Evolutionary conservation across 1,140 invertebrate genomes (phyloP).

Genomic region (Hyposmocoma kahamanoa): DNA sequence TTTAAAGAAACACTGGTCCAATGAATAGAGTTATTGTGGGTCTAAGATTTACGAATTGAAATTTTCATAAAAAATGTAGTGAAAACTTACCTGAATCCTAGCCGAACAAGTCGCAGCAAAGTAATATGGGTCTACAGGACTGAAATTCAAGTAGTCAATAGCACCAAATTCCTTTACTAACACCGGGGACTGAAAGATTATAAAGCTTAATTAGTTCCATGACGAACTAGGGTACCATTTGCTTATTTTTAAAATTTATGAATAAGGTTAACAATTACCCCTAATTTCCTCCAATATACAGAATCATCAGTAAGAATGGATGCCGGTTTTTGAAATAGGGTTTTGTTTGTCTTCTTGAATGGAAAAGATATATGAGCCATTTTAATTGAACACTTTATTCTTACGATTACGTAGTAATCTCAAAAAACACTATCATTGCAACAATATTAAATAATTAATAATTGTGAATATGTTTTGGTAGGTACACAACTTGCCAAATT

Average conservation of each 20-base stretch:
- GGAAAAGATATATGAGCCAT: constrained; percentile 65
- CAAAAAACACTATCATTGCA: too few relatives aligned
- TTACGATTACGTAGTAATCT: too few relatives aligned
- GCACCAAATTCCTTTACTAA: constrained; percentile 94
- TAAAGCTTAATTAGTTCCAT: not conserved
- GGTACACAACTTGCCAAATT: too few relatives aligned
- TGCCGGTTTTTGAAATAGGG: constrained; percentile 80
- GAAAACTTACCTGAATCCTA: constrained; percentile 80
- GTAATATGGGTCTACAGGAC: constrained; percentile 88
- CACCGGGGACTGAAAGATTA: constrained; percentile 82
- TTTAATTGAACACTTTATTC: too few relatives aligned
- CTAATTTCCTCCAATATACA: constrained; percentile 89
- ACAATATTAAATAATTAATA: too few relatives aligned
- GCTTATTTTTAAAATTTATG: constrained; percentile 2
- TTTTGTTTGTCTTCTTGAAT: constrained; percentile 84
- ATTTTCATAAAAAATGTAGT: not conserved
- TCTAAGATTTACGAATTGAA: not conserved
- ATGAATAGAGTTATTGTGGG: too few relatives aligned
- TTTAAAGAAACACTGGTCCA: too few relatives aligned
- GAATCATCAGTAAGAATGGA: constrained; percentile 83
- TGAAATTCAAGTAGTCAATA: constrained; percentile 93
- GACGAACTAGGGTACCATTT: not conserved
- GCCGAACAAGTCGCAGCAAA: constrained; percentile 94
- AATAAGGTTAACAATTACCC: constrained; percentile 74
- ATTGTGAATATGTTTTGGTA: too few relatives aligned